Base-by-base conservation (phyloP, 2,888 invertebrate genomes). In the Eristalis pertinax region DNA sequence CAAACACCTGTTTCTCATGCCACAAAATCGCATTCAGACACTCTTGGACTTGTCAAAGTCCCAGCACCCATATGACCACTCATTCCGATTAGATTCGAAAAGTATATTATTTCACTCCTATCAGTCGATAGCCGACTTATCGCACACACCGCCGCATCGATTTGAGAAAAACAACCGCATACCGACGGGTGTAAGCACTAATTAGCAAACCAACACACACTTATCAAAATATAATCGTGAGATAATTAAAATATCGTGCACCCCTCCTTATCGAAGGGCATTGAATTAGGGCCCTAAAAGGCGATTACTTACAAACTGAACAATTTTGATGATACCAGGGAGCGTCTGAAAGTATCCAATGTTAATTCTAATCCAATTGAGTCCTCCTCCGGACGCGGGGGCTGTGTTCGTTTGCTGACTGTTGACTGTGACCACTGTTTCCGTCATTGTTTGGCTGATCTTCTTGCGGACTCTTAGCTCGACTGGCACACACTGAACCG, bases 341-440 rank as follows among this genome's bases (percentile, higher is more conserved):
- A 96, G 94, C 64, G 96, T 96, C 93, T 94, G 95, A 94, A 97
- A 97, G 93, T 98, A 97, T 91, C 95, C 95, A 90, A 96, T 91
- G 94, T 98, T 97, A 91, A 97, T 93, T 93, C 95, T 95, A 91
- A 97, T 94, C 95, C 96, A 96, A 89, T 95, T 94, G 89, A 97
- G 91, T 64, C 90, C 90, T 75, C 92, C 93, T 67, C 92, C 90
- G 24, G 90, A 90, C 88, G 93, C 92, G 75, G 91, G 89, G 89
- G 92, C 83, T 89, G 92, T 90, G 90, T 92, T 91, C 74, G 91
- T 90, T 92, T 93, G 95, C 94, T 94, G 95, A 92, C 95, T 95
- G 92, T 96, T 96, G 93, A 96, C 95, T 91, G 95, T 96, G 91
- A 97, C 96, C 91, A 96, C 96, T 91, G 96, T 96, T 94, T 97